Evolutionary conservation across 2,888 invertebrate genomes (phyloP).

Genomic region (Cryptocheilus praepositus): DNA sequence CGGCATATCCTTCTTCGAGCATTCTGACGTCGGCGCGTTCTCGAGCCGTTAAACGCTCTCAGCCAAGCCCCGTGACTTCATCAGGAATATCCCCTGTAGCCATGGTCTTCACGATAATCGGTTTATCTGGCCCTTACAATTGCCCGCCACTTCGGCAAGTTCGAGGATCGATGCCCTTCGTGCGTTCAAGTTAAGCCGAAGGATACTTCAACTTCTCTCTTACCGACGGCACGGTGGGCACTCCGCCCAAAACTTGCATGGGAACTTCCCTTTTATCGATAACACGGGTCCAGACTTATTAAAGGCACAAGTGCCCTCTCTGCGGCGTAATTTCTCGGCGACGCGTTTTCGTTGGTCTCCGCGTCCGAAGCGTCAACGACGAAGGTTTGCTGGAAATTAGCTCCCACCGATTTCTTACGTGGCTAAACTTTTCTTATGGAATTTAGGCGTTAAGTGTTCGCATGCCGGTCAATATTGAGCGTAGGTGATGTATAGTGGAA

Average conservation of each 20-base stretch:
- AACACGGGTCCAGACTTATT: no score
- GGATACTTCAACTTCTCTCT: constrained; percentile 15
- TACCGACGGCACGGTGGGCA: not conserved
- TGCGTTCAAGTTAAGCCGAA: constrained; percentile 4
- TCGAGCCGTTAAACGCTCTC: not conserved
- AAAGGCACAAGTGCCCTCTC: no score
- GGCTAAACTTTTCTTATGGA: no score
- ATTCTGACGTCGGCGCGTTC: constrained; percentile 2
- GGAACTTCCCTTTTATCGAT: constrained; percentile 22
- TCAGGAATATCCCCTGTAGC: not conserved
- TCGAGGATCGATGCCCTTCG: constrained; percentile 4
- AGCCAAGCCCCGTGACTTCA: not conserved
- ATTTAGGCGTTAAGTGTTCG: no score
- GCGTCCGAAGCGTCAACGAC: no score
- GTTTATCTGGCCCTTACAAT: constrained; percentile 7
- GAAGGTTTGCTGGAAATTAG: no score
- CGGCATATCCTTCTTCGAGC: no score
- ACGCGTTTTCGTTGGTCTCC: no score
- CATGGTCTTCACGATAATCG: constrained; percentile 4
- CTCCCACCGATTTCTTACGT: no score
- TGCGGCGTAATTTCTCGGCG: no score
- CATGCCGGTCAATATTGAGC: no score
- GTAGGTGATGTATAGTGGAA: no score
- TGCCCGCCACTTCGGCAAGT: constrained; percentile 3
- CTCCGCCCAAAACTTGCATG: constrained; percentile 8